Evolutionary conservation across 2,113 vertebrate genomes (phyloP).

Genomic region (Vimba vimba): DNA sequence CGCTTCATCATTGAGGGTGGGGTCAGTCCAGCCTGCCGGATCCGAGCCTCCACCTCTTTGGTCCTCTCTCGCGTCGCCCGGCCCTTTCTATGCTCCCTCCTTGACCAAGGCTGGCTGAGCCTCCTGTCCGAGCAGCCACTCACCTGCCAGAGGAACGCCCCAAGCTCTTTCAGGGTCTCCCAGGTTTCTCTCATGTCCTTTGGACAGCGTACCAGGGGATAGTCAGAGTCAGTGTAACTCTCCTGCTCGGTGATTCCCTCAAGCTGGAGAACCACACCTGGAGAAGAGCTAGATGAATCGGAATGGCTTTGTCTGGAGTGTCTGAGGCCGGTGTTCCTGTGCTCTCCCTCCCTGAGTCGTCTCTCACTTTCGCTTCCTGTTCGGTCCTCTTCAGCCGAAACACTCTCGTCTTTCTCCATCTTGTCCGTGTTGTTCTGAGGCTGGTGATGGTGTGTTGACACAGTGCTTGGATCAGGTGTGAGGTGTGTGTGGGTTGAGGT

Average conservation of each 20-base stretch:
- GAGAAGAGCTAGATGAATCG: constrained; percentile 34
- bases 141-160: constrained; percentile 73
- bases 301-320: constrained; percentile 52
- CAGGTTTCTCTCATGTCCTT: constrained; percentile 71
- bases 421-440: constrained; percentile 40
- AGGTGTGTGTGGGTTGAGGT: constrained; percentile 48
- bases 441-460: constrained; percentile 52
- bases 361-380: constrained; percentile 34
- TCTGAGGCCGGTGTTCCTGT: constrained; percentile 31
- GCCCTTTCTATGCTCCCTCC: constrained; percentile 55
- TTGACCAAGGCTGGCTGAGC: constrained; percentile 61
- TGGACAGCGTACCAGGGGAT: constrained; percentile 6
- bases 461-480: constrained; percentile 56
- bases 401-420: background rate
- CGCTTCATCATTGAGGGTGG: constrained; percentile 83
- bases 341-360: constrained; percentile 55
- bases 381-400: constrained; percentile 15
- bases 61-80: constrained; percentile 70
- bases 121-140: constrained; percentile 79
- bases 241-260: constrained; percentile 67
- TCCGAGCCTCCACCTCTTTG: constrained; percentile 80
- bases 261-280: constrained; percentile 66
- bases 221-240: constrained; percentile 38
- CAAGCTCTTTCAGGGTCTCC: constrained; percentile 74
- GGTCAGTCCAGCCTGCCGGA: constrained; percentile 86